A percentile compares a stretch with the other conserved stretches of the same genome.
Conservation (phyloP, 2,797 vertebrate species). For the Zenarchopterus dispar region DNA sequence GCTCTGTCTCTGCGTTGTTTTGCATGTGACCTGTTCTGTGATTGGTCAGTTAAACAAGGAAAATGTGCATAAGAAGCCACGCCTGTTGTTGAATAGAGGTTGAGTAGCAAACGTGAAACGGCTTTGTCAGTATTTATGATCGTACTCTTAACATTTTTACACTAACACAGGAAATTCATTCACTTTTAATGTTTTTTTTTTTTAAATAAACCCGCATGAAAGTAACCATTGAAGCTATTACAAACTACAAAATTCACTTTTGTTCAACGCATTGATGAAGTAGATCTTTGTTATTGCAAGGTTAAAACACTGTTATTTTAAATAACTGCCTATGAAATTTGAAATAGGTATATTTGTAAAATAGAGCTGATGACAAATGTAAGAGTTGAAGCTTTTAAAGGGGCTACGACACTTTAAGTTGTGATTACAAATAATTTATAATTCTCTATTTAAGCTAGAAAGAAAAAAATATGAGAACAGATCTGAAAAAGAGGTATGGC, state of each 20-base stretch:
- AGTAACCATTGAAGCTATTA: neutral
- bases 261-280: too few species aligned
- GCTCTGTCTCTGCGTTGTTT: conserved; percentile 67
- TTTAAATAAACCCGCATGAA: too few species aligned
- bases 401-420: neutral
- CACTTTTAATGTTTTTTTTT: too few species aligned
- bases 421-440: too few species aligned
- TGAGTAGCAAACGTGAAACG: conserved; percentile 43
- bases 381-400: neutral
- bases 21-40: conserved; percentile 72
- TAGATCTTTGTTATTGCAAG: too few species aligned
- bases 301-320: too few species aligned
- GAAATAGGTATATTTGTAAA: neutral
- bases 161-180: too few species aligned
- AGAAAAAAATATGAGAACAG: too few species aligned
- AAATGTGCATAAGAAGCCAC: conserved; percentile 70
- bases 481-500: too few species aligned
- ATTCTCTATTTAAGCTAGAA: too few species aligned
- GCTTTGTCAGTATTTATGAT: conserved; percentile 19
- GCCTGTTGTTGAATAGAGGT: conserved; percentile 37
- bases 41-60: conserved; percentile 68
- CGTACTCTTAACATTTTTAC: too few species aligned
- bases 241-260: neutral
- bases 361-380: neutral
- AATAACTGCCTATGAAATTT: neutral